These are phyloP conservation scores for Ischnus inquisitorius DNA, from an alignment of 2,888 invertebrate species.

Conservation along the genomic window DNA sequence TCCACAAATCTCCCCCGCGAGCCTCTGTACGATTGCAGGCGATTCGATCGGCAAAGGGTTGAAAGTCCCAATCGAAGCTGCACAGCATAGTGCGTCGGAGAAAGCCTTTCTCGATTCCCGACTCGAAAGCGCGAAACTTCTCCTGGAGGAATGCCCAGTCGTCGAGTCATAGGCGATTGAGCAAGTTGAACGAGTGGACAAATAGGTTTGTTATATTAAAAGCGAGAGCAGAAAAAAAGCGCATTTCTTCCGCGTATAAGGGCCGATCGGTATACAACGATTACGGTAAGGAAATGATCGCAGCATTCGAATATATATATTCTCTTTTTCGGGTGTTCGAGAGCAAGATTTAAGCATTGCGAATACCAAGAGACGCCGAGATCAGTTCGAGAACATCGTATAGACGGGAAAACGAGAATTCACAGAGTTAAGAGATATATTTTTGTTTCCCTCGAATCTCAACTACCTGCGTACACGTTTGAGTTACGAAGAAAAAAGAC, in stretches of 20 bases:
- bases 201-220: slow-evolving; percentile 1
- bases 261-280: not conserved
- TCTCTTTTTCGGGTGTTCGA: slow-evolving; percentile 5
- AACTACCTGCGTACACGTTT: slow-evolving; percentile 60
- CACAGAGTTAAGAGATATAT: slow-evolving; percentile 18
- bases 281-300: not conserved
- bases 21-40: too few species aligned
- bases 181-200: not conserved
- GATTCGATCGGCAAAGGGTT: too few species aligned
- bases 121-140: too few species aligned
- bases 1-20: too few species aligned
- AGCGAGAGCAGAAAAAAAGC: slow-evolving; percentile 31
- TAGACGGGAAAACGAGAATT: slow-evolving; percentile 49
- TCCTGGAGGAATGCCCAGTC: not conserved
- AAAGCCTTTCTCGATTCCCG: not conserved
- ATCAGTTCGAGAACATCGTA: slow-evolving; percentile 45
- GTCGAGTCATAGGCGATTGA: not conserved
- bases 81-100: not conserved
- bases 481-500: slow-evolving; percentile 5
- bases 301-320: not conserved
- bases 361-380: slow-evolving; percentile 32
- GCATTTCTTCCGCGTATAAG: not conserved
- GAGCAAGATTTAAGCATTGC: slow-evolving; percentile 21
- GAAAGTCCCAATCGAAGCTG: not conserved
- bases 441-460: slow-evolving; percentile 35